Evolutionary conservation across 2,797 vertebrate genomes (phyloP).

Genomic region (Eulemur coronatus): DNA sequence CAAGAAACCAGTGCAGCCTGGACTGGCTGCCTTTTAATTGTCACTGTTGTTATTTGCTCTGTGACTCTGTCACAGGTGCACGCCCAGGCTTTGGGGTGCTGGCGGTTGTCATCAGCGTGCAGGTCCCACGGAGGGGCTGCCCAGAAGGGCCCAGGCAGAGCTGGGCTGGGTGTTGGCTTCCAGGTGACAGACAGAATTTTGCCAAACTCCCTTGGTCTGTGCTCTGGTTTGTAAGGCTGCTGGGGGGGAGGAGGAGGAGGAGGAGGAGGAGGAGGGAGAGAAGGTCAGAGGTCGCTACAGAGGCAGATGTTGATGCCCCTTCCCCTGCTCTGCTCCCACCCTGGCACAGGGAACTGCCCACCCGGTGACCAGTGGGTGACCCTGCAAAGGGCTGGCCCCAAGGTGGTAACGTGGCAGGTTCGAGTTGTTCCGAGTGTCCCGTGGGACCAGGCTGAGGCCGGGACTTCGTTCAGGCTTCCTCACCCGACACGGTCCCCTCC

Average conservation of each 20-base stretch:
- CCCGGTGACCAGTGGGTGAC: accelerated
- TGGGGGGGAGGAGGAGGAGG: background rate
- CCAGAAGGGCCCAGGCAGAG: background rate
- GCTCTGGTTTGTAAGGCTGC: background rate
- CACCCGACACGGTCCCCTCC: accelerated
- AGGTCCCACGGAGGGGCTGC: background rate
- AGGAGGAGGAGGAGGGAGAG: no score
- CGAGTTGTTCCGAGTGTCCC: background rate
- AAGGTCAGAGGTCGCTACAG: background rate
- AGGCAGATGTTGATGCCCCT: no score
- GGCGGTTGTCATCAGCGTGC: background rate
- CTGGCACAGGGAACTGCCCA: accelerated
- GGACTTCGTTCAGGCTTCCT: background rate
- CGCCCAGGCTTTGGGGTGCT: accelerated
- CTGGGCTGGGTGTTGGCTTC: accelerated
- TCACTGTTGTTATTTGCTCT: background rate
- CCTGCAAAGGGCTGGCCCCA: background rate
- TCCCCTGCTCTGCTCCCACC: background rate
- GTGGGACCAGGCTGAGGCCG: background rate
- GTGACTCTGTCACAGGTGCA: background rate
- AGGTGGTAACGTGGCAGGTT: accelerated
- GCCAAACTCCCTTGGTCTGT: accelerated
- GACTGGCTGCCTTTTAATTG: background rate
- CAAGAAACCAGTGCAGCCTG: constrained; percentile 62
- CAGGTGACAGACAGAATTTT: background rate